A percentile compares a stretch with the other conserved stretches of the same genome.
Conservation (phyloP, 1,140 invertebrate genomes). For the Nasonia longicornis region DNA sequence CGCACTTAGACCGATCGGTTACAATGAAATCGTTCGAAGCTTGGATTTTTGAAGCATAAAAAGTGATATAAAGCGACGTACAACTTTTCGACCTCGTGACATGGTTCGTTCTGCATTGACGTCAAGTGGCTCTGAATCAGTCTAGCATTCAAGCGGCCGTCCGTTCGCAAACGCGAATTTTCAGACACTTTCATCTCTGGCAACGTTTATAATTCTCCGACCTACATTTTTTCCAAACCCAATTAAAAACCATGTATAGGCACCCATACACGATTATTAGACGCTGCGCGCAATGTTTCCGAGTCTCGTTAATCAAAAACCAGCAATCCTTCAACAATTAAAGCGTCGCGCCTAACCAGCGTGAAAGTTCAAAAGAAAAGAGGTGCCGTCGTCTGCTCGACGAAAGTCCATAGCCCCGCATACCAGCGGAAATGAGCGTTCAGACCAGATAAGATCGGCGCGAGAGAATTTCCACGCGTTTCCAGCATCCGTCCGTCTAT, state of each 20-base stretch:
- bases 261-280: no score
- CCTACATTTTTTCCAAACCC: no score
- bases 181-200: not conserved
- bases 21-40: not conserved
- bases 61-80: not conserved
- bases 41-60: no score
- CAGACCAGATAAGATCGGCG: slow-evolving; percentile 6
- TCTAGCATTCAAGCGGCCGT: not conserved
- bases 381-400: no score
- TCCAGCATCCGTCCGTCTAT: not conserved
- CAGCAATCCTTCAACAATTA: no score
- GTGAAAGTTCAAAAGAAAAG: not conserved
- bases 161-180: not conserved
- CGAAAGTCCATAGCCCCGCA: no score
- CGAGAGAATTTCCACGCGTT: slow-evolving; percentile 12
- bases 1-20: no score
- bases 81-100: not conserved
- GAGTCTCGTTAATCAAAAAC: no score
- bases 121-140: slow-evolving; percentile 32
- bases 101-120: slow-evolving; percentile 26
- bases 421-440: not conserved
- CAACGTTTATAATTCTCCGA: no score
- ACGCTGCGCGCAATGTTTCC: no score
- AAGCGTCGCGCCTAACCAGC: not conserved
- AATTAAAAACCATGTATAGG: no score